A percentile compares a stretch with the other conserved stretches of the same genome.
Conservation (phyloP, 2,888 invertebrate species). For the Perdita meconis region DNA sequence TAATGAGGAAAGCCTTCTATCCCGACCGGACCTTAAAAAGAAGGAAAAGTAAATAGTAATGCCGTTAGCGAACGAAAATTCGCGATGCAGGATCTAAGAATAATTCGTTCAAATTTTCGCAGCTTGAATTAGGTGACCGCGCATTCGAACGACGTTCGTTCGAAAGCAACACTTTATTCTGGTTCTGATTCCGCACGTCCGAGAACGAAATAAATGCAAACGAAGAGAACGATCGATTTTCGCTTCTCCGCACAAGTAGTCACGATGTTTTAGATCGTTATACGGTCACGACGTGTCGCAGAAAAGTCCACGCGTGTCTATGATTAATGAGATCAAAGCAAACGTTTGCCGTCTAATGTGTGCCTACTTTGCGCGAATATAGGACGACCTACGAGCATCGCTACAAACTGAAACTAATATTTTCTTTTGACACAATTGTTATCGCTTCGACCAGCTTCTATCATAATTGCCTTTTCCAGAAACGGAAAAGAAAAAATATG, state of each 20-base stretch:
- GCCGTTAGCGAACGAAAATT: too few species aligned
- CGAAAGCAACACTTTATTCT: too few species aligned
- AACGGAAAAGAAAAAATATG: conserved; percentile 5
- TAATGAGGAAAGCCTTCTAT: too few species aligned
- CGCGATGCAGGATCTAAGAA: too few species aligned
- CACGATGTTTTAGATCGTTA: conserved; percentile 18
- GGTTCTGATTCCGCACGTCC: conserved; percentile 18
- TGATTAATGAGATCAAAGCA: conserved; percentile 54
- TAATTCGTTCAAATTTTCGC: too few species aligned
- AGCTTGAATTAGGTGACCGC: too few species aligned
- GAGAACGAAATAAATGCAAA: conserved; percentile 26
- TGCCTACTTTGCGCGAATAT: conserved; percentile 25
- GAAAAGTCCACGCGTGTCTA: conserved; percentile 25
- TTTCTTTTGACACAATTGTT: not conserved
- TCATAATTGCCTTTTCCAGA: too few species aligned
- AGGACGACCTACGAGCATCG: not conserved
- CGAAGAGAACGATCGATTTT: conserved; percentile 36
- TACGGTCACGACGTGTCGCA: not conserved
- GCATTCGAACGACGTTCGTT: too few species aligned
- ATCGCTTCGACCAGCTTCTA: not conserved
- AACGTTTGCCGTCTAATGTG: conserved; percentile 19
- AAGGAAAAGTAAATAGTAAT: too few species aligned
- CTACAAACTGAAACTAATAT: conserved; percentile 17
- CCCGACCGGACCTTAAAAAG: too few species aligned
- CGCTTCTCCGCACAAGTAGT: not conserved